A percentile compares a stretch with the other conserved stretches of the same genome.
Conservation (phyloP, 1,140 invertebrate species). For the Arion vulgaris region DNA sequence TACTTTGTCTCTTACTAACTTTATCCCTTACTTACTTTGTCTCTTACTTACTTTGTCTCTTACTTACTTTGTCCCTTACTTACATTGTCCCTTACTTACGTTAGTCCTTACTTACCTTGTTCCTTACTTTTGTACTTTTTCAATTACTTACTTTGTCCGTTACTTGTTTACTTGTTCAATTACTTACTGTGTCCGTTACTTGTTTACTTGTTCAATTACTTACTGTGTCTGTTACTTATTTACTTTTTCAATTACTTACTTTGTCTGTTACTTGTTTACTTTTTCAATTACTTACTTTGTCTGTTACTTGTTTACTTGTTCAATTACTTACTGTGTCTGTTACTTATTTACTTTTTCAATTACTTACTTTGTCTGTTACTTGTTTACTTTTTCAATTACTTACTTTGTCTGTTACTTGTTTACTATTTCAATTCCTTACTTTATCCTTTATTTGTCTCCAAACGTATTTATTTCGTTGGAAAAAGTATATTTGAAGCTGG, state of each 20-base stretch:
- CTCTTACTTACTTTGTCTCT: neutral
- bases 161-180: neutral
- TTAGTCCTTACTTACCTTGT: slow-evolving; percentile 33
- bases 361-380: neutral
- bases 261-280: neutral
- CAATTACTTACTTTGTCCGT: slow-evolving; percentile 29
- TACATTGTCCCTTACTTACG: slow-evolving; percentile 34
- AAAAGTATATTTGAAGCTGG: too few relatives aligned
- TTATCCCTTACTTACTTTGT: slow-evolving; percentile 10
- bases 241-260: neutral
- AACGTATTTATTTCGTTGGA: too few relatives aligned
- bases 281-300: neutral
- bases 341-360: neutral
- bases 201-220: neutral
- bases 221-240: slow-evolving; percentile 6
- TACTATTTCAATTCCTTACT: neutral
- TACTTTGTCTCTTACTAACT: slow-evolving; percentile 9
- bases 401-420: neutral
- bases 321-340: neutral
- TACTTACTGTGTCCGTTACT: neutral
- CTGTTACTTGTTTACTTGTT: neutral
- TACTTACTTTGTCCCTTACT: slow-evolving; percentile 16
- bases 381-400: slow-evolving; percentile 1
- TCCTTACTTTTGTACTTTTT: slow-evolving; percentile 33
- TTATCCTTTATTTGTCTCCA: too few relatives aligned